These are phyloP conservation scores for Danaus melanippus DNA, from an alignment of 1,140 invertebrate species.

Conservation along the genomic window DNA sequence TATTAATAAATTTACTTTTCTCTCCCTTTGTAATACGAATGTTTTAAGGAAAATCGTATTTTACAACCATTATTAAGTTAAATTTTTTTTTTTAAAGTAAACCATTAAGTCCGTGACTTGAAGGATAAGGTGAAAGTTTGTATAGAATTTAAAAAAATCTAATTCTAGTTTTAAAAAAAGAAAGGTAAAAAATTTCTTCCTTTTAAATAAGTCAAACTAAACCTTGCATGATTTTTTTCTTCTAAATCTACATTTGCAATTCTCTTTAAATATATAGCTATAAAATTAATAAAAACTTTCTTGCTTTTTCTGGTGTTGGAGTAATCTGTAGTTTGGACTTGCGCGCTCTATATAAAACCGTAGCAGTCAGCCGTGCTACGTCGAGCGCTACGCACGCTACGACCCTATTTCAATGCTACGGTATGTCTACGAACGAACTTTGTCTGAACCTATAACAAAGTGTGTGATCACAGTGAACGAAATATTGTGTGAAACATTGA, in stretches of 20 bases:
- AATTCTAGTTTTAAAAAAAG: too few species aligned
- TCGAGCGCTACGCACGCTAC: constrained; percentile 38
- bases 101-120: too few species aligned
- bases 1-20: constrained; percentile 23
- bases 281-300: constrained; percentile 28
- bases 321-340: constrained; percentile 36
- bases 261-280: constrained; percentile 18
- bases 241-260: constrained; percentile 6
- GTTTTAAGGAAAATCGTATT: constrained; percentile 4
- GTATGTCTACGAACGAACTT: constrained; percentile 28
- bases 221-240: too few species aligned
- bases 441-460: constrained; percentile 25
- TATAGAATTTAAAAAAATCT: too few species aligned
- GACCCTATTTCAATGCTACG: constrained; percentile 22
- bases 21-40: constrained; percentile 5
- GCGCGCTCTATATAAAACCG: constrained; percentile 34
- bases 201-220: too few species aligned
- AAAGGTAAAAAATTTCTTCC: too few species aligned
- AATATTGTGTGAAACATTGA: constrained; percentile 20
- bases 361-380: constrained; percentile 46
- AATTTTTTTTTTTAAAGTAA: too few species aligned
- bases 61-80: too few species aligned
- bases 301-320: constrained; percentile 36
- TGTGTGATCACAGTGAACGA: constrained; percentile 20
- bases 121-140: too few species aligned